Evolutionary conservation across 2,888 invertebrate genomes (phyloP).

Genomic region (Macroteleia sp.): DNA sequence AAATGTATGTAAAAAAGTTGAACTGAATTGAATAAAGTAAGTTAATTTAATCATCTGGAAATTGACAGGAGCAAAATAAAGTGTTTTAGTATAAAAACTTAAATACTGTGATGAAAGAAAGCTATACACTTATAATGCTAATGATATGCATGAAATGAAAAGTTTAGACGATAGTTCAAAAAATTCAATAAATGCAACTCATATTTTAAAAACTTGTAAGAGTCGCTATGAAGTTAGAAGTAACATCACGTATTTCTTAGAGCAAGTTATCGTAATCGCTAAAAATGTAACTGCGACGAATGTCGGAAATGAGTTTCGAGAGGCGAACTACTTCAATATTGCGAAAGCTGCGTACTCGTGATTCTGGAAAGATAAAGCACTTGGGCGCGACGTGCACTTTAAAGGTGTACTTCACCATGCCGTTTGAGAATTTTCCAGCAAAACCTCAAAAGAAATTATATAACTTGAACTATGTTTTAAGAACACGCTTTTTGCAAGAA

Average conservation of each 20-base stretch:
- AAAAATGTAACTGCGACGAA: slow-evolving; percentile 59
- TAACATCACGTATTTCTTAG: slow-evolving; percentile 51
- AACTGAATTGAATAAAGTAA: too few relatives aligned
- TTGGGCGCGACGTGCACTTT: slow-evolving; percentile 62
- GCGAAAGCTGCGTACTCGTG: slow-evolving; percentile 59
- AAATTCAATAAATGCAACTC: slow-evolving; percentile 25
- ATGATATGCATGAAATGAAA: background rate
- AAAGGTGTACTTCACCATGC: slow-evolving; percentile 61
- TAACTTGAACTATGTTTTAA: slow-evolving; percentile 49
- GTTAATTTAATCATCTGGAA: too few relatives aligned
- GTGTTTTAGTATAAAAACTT: too few relatives aligned
- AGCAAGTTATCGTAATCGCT: slow-evolving; percentile 56
- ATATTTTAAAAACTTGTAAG: slow-evolving; percentile 40
- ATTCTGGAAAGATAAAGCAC: slow-evolving; percentile 63
- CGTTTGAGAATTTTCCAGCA: slow-evolving; percentile 59
- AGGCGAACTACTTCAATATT: slow-evolving; percentile 61
- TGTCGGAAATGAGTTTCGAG: slow-evolving; percentile 62
- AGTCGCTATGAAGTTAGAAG: slow-evolving; percentile 27
- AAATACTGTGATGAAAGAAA: too few relatives aligned
- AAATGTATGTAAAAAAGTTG: too few relatives aligned
- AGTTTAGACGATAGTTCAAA: slow-evolving; percentile 1
- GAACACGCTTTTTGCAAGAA: slow-evolving; percentile 32
- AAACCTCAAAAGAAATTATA: slow-evolving; percentile 58
- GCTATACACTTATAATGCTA: background rate
- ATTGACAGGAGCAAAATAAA: too few relatives aligned